These are phyloP conservation scores for Diabrotica undecimpunctata DNA, from an alignment of 1,140 invertebrate genomes.

Conservation along the genomic window DNA sequence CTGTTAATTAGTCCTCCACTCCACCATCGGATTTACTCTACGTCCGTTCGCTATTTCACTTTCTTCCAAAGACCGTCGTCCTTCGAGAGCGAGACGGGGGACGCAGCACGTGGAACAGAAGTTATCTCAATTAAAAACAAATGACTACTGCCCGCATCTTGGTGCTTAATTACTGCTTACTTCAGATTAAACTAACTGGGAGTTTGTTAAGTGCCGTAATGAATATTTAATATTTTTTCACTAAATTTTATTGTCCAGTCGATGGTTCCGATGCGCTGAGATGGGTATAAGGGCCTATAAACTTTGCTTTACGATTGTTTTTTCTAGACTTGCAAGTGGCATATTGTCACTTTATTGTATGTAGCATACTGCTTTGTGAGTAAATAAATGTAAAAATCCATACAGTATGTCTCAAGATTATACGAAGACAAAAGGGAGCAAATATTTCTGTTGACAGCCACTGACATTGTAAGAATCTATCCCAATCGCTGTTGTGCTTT, in stretches of 20 bases:
- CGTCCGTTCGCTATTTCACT: constrained; percentile 17
- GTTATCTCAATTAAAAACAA: constrained; percentile 39
- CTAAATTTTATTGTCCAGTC: constrained; percentile 15
- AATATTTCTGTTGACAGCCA: no score
- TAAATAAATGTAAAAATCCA: no score
- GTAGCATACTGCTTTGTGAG: no score
- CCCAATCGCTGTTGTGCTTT: no score
- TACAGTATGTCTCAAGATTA: no score
- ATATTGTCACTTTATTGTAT: no score
- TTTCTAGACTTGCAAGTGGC: no score
- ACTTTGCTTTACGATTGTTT: no score
- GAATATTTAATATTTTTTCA: constrained; percentile 33
- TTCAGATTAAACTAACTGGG: constrained; percentile 31
- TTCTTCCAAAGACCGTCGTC: background rate
- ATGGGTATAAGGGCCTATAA: no score
- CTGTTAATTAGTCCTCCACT: constrained; percentile 28
- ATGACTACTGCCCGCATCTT: constrained; percentile 39
- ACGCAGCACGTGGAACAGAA: constrained; percentile 24
- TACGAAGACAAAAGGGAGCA: no score
- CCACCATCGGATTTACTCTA: constrained; percentile 15
- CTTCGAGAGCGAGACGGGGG: background rate
- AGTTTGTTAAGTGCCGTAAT: constrained; percentile 36
- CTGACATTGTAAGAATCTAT: no score
- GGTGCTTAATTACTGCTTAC: constrained; percentile 37
- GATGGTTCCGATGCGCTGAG: no score